Evolutionary conservation across 2,888 invertebrate genomes (phyloP).

Genomic region (Empis stercorea): DNA sequence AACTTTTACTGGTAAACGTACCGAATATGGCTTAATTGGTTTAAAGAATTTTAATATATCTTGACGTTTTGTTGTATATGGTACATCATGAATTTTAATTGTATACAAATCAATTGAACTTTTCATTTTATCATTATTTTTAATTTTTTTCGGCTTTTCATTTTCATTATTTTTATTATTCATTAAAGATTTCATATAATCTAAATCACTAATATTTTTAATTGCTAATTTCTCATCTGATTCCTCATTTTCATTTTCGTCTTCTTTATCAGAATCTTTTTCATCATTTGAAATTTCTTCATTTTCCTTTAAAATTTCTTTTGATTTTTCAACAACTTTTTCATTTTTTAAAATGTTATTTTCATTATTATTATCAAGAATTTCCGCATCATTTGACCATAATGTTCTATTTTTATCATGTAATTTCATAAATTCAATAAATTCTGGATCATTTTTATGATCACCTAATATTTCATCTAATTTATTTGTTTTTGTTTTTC

Average conservation of each 20-base stretch:
- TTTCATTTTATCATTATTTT: constrained; percentile 28
- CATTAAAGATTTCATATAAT: constrained; percentile 62
- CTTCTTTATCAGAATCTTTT: constrained; percentile 1
- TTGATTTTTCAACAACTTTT: neutral
- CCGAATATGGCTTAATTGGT: constrained; percentile 63
- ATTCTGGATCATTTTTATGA: constrained; percentile 79
- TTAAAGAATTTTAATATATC: constrained; percentile 75
- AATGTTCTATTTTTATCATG: constrained; percentile 47
- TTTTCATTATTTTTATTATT: constrained; percentile 20
- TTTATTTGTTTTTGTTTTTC: constrained; percentile 37
- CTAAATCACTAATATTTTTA: constrained; percentile 63
- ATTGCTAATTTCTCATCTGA: constrained; percentile 48
- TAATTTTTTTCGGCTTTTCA: constrained; percentile 23
- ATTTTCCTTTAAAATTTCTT: neutral
- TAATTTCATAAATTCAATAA: constrained; percentile 79
- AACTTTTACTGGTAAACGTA: constrained; percentile 62
- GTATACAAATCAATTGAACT: constrained; percentile 40
- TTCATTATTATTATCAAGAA: constrained; percentile 23
- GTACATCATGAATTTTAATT: constrained; percentile 64
- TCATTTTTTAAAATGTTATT: constrained; percentile 22
- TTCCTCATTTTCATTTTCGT: constrained; percentile 10
- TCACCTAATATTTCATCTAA: constrained; percentile 55
- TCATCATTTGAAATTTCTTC: neutral
- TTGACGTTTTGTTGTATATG: constrained; percentile 67
- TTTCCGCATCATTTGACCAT: constrained; percentile 43